Conservation (phyloP, 2,797 vertebrate genomes). For the Chlorospingus semifuscus region DNA sequence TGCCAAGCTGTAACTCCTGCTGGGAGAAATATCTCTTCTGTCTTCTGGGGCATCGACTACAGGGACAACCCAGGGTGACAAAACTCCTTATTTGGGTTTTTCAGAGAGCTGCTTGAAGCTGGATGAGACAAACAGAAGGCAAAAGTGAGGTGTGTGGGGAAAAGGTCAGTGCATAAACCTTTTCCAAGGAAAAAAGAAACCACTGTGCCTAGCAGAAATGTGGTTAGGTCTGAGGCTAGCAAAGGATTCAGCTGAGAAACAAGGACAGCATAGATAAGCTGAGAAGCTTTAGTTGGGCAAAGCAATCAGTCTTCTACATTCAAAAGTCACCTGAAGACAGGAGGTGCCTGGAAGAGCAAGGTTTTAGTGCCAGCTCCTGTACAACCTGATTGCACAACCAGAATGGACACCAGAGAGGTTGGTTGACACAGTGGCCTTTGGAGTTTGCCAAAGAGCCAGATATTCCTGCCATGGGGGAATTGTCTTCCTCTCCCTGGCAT, state of each 20-base stretch:
- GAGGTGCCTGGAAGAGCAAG: not conserved
- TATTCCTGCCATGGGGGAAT: constrained; percentile 14
- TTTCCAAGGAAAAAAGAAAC: not conserved
- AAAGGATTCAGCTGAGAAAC: not conserved
- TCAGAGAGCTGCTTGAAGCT: not conserved
- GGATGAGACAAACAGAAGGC: not conserved
- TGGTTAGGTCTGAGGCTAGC: not conserved
- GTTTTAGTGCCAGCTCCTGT: not conserved
- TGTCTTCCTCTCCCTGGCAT: not conserved
- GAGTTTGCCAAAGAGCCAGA: constrained; percentile 4
- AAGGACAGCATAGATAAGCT: not conserved
- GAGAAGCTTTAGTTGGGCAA: not conserved
- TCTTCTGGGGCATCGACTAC: not conserved
- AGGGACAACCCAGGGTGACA: not conserved
- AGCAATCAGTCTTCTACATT: not conserved
- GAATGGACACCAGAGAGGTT: rapidly evolving
- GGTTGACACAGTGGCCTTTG: not conserved
- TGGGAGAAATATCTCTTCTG: not conserved
- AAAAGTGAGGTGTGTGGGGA: not conserved
- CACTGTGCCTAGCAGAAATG: not conserved
- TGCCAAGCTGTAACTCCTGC: not conserved
- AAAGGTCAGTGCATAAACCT: not conserved
- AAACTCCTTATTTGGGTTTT: not conserved
- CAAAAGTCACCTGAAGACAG: not conserved
- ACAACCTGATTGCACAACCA: not conserved